A percentile compares a stretch with the other conserved stretches of the same genome.
phyloP scores from a whole-genome alignment of 2,113 vertebrate genomes.

The Ceuthmochares aereus region DNA sequence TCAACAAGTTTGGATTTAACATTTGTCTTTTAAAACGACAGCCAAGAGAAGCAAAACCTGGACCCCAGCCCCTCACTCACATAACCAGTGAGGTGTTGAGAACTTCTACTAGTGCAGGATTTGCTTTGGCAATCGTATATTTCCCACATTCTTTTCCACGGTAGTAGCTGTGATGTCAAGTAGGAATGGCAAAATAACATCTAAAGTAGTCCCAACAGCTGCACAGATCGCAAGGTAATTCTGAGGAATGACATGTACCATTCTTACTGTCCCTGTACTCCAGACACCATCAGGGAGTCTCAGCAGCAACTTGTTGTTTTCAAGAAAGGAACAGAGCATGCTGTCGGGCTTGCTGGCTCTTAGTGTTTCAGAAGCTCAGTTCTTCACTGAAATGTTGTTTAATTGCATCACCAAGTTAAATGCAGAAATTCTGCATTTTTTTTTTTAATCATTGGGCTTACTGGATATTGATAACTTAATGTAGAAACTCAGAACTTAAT shows the following conservation, averaged over 20 bases:
- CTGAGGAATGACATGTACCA: neutral
- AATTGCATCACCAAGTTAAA: neutral
- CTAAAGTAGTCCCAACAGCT: neutral
- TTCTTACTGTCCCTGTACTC: too few relatives aligned
- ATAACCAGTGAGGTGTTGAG: neutral
- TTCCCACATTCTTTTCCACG: neutral
- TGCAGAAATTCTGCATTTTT: neutral
- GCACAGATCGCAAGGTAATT: fast-evolving
- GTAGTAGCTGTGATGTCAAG: fast-evolving
- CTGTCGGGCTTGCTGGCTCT: neutral
- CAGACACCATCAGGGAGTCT: neutral
- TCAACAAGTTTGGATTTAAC: neutral
- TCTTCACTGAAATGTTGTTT: neutral
- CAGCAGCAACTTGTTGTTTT: neutral
- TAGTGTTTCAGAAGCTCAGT: neutral
- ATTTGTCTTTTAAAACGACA: neutral
- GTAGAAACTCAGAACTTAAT: neutral
- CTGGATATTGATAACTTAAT: neutral
- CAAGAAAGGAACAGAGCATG: neutral
- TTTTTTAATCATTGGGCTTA: neutral
- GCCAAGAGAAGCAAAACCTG: neutral
- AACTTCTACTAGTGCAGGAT: neutral
- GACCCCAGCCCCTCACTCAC: neutral
- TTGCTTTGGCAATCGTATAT: fast-evolving
- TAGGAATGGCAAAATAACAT: neutral